Evolutionary conservation across 1,140 invertebrate genomes (phyloP).

Genomic region (Formica selysi): DNA sequence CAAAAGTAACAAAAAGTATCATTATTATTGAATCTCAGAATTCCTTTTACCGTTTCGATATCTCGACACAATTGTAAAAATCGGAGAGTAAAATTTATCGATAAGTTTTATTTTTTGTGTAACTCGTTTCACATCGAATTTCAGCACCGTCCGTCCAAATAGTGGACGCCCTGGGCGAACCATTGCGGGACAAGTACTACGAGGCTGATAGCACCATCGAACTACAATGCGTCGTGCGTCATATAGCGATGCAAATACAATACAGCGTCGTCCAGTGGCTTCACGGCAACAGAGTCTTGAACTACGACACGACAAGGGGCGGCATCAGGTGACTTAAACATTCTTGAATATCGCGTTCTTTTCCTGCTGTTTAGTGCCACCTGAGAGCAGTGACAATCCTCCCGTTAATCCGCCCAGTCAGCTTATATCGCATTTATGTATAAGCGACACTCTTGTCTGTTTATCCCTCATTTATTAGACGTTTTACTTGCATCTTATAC

Average conservation of each 20-base stretch:
- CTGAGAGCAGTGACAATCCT: too few relatives aligned
- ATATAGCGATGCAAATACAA: constrained; percentile 89
- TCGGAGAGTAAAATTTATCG: not conserved
- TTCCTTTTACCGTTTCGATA: not conserved
- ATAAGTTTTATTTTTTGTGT: not conserved
- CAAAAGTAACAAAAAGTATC: not conserved
- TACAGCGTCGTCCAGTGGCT: constrained; percentile 91
- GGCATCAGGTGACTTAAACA: constrained; percentile 89
- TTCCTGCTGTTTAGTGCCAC: not conserved
- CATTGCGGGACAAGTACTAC: constrained; percentile 91
- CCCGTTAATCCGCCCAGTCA: too few relatives aligned
- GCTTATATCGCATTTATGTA: not conserved
- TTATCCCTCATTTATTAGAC: not conserved
- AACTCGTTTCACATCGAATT: constrained; percentile 46
- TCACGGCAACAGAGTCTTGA: constrained; percentile 90
- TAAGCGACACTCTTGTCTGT: not conserved
- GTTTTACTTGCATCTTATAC: not conserved
- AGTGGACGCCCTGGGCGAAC: constrained; percentile 90
- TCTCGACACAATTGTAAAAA: not conserved
- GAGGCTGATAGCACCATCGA: constrained; percentile 92
- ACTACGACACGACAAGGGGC: constrained; percentile 91
- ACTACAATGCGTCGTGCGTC: constrained; percentile 90
- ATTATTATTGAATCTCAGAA: not conserved
- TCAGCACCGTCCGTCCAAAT: constrained; percentile 92
- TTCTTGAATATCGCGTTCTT: constrained; percentile 37